These are phyloP conservation scores for Gila robusta DNA, from an alignment of 2,797 vertebrate genomes.

Conservation along the genomic window DNA sequence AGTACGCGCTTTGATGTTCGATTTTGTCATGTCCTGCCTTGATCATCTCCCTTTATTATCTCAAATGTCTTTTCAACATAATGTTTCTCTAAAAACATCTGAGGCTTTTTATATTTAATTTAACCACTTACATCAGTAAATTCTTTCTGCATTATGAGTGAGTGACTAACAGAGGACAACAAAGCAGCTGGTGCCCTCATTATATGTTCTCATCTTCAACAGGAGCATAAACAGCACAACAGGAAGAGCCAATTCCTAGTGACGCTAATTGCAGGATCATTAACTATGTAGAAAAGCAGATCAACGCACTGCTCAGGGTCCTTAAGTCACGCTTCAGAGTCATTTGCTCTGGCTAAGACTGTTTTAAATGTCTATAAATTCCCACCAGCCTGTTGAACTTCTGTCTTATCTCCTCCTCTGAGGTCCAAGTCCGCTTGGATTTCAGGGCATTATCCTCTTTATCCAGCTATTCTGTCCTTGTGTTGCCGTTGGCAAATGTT, in stretches of 20 bases:
- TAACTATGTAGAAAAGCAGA: slow-evolving; percentile 71
- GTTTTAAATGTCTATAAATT: slow-evolving; percentile 76
- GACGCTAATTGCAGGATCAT: slow-evolving; percentile 72
- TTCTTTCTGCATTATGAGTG: neutral
- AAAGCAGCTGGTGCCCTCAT: slow-evolving; percentile 46
- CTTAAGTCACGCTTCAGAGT: slow-evolving; percentile 70
- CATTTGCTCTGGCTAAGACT: slow-evolving; percentile 70
- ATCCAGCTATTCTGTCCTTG: slow-evolving; percentile 65
- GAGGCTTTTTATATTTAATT: neutral
- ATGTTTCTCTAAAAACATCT: neutral
- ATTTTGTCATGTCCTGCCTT: neutral
- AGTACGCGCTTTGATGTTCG: neutral
- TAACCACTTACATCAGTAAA: neutral
- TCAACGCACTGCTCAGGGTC: slow-evolving; percentile 66
- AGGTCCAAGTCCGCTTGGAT: slow-evolving; percentile 69
- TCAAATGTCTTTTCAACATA: neutral
- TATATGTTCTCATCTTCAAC: slow-evolving; percentile 22
- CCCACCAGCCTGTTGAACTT: slow-evolving; percentile 65
- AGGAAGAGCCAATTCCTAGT: slow-evolving; percentile 54
- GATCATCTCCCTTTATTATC: neutral
- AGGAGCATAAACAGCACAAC: slow-evolving; percentile 43
- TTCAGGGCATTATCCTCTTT: slow-evolving; percentile 75
- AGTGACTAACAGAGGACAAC: neutral
- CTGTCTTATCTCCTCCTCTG: slow-evolving; percentile 71
- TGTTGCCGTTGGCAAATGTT: slow-evolving; percentile 67